These are phyloP conservation scores for Mesoligia furuncula DNA, from an alignment of 2,888 invertebrate species.

Conservation along the genomic window DNA sequence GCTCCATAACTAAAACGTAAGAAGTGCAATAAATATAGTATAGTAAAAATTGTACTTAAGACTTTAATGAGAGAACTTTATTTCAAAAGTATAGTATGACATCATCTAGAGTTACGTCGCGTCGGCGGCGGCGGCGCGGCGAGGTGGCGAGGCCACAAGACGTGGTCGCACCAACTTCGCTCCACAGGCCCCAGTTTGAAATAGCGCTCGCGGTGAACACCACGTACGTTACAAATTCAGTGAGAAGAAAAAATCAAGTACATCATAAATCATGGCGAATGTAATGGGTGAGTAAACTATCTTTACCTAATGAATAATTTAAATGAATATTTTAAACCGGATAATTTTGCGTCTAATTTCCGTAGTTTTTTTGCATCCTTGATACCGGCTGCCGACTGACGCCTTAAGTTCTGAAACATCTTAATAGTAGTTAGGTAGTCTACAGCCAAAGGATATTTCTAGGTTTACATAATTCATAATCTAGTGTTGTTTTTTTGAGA, in stretches of 20 bases:
- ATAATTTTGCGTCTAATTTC: not conserved
- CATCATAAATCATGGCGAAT: constrained; percentile 82
- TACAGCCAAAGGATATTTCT: constrained; percentile 20
- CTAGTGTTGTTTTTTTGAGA: constrained; percentile 68
- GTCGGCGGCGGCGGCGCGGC: constrained; percentile 63
- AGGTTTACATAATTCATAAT: constrained; percentile 28
- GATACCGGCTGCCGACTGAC: constrained; percentile 3
- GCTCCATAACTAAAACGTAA: constrained; percentile 31
- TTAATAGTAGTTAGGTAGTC: constrained; percentile 4
- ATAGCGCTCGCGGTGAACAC: constrained; percentile 73
- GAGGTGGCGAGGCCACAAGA: constrained; percentile 67
- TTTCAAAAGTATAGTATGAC: constrained; percentile 73
- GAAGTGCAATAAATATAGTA: constrained; percentile 31
- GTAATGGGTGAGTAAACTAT: constrained; percentile 82
- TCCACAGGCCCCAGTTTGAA: constrained; percentile 63
- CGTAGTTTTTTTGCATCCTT: not conserved
- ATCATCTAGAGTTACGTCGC: constrained; percentile 72
- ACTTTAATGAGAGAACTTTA: constrained; percentile 62
- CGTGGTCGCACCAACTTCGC: constrained; percentile 59
- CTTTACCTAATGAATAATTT: constrained; percentile 16
- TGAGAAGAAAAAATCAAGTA: constrained; percentile 73
- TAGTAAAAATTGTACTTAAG: constrained; percentile 54
- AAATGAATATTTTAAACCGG: constrained; percentile 7
- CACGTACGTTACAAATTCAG: constrained; percentile 71
- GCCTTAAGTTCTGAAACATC: not conserved